Conservation (phyloP, 2,888 invertebrate species). For the Nephrotoma appendiculata region DNA sequence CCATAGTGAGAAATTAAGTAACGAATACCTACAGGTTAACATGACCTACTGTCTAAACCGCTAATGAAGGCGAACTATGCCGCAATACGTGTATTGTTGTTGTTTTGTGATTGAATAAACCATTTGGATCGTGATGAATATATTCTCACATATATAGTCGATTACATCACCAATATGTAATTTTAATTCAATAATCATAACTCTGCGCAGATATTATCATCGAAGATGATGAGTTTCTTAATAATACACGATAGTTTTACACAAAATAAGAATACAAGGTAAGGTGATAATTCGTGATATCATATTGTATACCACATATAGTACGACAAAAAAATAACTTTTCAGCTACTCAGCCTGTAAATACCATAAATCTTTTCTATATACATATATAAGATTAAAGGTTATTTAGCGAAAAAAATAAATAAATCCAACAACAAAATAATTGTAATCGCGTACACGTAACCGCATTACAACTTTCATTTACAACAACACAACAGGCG, state of each 20-base stretch:
- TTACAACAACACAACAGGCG: not conserved
- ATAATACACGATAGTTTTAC: not conserved
- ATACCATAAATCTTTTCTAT: not conserved
- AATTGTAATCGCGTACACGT: not conserved
- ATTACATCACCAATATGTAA: not conserved
- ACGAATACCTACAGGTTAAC: not conserved
- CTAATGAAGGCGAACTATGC: not conserved
- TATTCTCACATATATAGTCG: not conserved
- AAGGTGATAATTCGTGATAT: not conserved
- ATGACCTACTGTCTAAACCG: not conserved
- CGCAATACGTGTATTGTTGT: not conserved
- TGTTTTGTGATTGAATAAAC: not conserved
- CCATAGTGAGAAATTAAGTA: not conserved
- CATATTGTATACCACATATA: not conserved
- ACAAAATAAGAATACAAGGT: not conserved
- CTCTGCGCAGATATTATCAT: not conserved
- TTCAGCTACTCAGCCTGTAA: not conserved
- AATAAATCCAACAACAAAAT: not conserved
- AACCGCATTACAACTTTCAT: not conserved
- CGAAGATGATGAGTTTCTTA: not conserved
- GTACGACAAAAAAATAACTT: not conserved
- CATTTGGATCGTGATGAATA: not conserved
- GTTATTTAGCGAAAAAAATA: not conserved
- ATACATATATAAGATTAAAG: not conserved
- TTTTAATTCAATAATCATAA: not conserved